A percentile compares a stretch with the other conserved stretches of the same genome.
Conservation (phyloP, 2,888 invertebrate genomes). For the Ypsolopha sequella region DNA sequence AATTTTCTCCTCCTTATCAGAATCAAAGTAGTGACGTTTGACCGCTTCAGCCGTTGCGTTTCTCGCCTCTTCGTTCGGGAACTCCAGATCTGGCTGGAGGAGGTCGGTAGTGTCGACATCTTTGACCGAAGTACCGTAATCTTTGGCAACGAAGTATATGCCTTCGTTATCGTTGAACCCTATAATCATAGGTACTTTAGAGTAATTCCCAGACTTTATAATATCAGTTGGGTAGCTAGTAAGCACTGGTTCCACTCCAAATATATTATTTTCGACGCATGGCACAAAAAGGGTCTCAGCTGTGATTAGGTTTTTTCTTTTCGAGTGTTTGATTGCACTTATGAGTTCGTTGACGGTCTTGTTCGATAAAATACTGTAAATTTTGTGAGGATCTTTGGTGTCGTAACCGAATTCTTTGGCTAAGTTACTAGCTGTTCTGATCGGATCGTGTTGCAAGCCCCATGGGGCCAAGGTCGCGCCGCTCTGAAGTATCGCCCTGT, state of each 20-base stretch:
- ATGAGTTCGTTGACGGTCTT: conserved; percentile 38
- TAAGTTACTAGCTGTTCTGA: conserved; percentile 37
- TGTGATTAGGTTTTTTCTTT: conserved; percentile 43
- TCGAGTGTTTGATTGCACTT: conserved; percentile 30
- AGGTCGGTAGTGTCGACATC: conserved; percentile 26
- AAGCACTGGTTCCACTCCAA: conserved; percentile 43
- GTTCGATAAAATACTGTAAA: conserved; percentile 39
- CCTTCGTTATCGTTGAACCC: conserved; percentile 57
- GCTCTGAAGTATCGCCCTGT: conserved; percentile 52
- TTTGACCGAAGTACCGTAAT: conserved; percentile 40
- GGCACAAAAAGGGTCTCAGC: conserved; percentile 46
- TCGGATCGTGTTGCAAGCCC: conserved; percentile 47
- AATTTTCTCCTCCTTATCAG: conserved; percentile 37
- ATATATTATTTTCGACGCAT: conserved; percentile 43
- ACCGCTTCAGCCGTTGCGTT: conserved; percentile 36
- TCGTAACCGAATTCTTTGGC: conserved; percentile 46
- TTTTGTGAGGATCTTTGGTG: conserved; percentile 42
- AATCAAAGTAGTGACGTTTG: conserved; percentile 38
- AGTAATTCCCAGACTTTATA: conserved; percentile 45
- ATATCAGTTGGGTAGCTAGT: conserved; percentile 40
- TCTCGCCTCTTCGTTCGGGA: conserved; percentile 34
- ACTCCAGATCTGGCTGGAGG: conserved; percentile 39
- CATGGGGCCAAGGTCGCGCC: conserved; percentile 51
- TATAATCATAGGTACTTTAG: conserved; percentile 56
- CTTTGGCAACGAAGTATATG: conserved; percentile 44